Base-by-base conservation (phyloP, 2,888 invertebrate genomes). In the Napeogenes sylphis region DNA sequence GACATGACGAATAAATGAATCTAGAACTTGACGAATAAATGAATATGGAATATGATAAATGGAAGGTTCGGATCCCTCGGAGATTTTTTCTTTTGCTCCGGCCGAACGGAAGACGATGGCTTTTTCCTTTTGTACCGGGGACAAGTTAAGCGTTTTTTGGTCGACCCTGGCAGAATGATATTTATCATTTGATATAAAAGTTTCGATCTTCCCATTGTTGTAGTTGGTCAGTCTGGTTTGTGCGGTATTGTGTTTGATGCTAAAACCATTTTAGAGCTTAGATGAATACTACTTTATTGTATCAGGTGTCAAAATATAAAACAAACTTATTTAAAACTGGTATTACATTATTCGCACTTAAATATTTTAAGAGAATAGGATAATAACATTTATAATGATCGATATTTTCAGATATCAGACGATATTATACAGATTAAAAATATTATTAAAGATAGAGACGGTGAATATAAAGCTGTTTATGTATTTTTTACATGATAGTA, bases 1-100 rank as follows among this genome's bases (percentile, higher is more conserved):
- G 90, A 90, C 89, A 87, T 89, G 91, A 90, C 90, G 91, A 91
- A 91, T 91, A 91, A 91, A 91, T 91, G 91, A 91, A 90, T 90
- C 90, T 89, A 90, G 90, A 88, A 91, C 91, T 91, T 89, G 91
- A 91, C 90, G 90, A 90, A 90, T 90, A 90, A 90, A 90, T 90
- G 90, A 90, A 90, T 90, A 90, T 90, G 90, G 90, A 90, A 90
- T 90, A 90, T 90, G 90, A 90, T 90, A 90, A 90, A 90, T 90
- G 90, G 87, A 83, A 84, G 83, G 82, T 83, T 79, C 80, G 84
- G 84, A 84, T 87, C 89, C 90, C 89, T 88, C 85, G 80, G 87
- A 87, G 84, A 89, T 90, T 90, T 90, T 90, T 90, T 90, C 88
- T 86, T 87, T 84, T 82, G 80, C 87, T 84, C 83, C 87, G 88